A percentile compares a stretch with the other conserved stretches of the same genome.
Evolutionary conservation across 1,140 invertebrate species (phyloP).

Genomic region (Steinernema feltiae): DNA sequence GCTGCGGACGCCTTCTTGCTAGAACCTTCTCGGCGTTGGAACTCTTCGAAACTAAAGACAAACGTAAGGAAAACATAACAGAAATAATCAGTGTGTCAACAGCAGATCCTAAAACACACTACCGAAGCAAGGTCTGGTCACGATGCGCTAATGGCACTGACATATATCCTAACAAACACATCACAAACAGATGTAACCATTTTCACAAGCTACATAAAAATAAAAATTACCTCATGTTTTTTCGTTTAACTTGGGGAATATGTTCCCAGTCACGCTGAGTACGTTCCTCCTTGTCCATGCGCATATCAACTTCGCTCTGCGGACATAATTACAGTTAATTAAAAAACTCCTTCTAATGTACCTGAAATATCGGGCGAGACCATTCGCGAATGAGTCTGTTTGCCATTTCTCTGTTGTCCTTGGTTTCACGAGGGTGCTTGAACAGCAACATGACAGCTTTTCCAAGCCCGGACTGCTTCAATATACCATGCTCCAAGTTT

Average conservation of each 20-base stretch:
- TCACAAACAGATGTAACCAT: no score
- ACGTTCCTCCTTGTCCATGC: slow-evolving; percentile 68
- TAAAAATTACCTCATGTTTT: slow-evolving; percentile 20
- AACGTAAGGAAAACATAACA: no score
- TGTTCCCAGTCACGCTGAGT: slow-evolving; percentile 83
- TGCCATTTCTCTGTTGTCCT: slow-evolving; percentile 81
- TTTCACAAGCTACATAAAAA: neutral
- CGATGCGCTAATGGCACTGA: no score
- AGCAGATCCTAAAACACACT: no score
- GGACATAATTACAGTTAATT: slow-evolving; percentile 18
- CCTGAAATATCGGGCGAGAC: slow-evolving; percentile 55
- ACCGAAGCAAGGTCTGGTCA: no score
- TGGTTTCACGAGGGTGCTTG: slow-evolving; percentile 94
- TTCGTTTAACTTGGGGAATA: slow-evolving; percentile 66
- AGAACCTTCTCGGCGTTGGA: slow-evolving; percentile 3
- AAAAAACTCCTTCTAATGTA: neutral
- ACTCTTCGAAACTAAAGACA: slow-evolving; percentile 26
- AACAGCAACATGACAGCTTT: slow-evolving; percentile 98
- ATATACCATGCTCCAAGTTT: slow-evolving; percentile 64
- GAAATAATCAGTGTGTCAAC: no score
- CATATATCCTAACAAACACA: no score
- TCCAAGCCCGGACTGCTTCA: slow-evolving; percentile 82
- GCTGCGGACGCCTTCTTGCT: slow-evolving; percentile 53
- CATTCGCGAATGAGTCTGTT: slow-evolving; percentile 76
- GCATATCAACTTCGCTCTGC: slow-evolving; percentile 73